These are phyloP conservation scores for Ariopsis seemanni DNA, from an alignment of 2,113 vertebrate species.

Conservation along the genomic window DNA sequence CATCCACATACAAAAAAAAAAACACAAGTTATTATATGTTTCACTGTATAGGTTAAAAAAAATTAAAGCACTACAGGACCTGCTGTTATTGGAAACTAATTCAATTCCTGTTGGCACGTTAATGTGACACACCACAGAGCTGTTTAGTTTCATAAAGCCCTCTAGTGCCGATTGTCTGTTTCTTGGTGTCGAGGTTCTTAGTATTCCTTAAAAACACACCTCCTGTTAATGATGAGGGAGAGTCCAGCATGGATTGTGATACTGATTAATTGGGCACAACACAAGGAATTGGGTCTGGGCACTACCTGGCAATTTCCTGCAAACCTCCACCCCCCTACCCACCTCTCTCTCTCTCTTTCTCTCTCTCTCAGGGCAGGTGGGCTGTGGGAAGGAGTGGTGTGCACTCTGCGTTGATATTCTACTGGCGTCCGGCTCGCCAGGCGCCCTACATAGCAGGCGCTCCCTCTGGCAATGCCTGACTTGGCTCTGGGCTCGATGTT, in stretches of 20 bases:
- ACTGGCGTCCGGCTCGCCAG: conserved; percentile 74
- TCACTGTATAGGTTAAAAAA: background rate
- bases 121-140: background rate
- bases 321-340: conserved; percentile 51
- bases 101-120: background rate
- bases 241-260: conserved; percentile 76
- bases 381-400: conserved; percentile 73
- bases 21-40: too few species aligned
- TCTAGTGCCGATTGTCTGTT: background rate
- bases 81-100: background rate
- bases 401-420: conserved; percentile 77
- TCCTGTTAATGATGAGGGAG: conserved; percentile 51
- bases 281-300: conserved; percentile 78
- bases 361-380: conserved; percentile 71
- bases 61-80: background rate
- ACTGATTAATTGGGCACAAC: conserved; percentile 81
- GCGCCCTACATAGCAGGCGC: conserved; percentile 80
- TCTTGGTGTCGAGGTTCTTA: background rate
- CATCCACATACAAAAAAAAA: too few species aligned
- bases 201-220: conserved; percentile 22
- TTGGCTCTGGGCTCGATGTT: conserved; percentile 69
- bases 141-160: background rate
- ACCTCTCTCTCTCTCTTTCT: conserved; percentile 38
- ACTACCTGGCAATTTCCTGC: conserved; percentile 80
- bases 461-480: conserved; percentile 75